Percentiles rank a stretch among this genome's conserved stretches.
These are phyloP conservation scores for Bombus confusus DNA, from an alignment of 1,140 invertebrate species.

Conservation along the genomic window DNA sequence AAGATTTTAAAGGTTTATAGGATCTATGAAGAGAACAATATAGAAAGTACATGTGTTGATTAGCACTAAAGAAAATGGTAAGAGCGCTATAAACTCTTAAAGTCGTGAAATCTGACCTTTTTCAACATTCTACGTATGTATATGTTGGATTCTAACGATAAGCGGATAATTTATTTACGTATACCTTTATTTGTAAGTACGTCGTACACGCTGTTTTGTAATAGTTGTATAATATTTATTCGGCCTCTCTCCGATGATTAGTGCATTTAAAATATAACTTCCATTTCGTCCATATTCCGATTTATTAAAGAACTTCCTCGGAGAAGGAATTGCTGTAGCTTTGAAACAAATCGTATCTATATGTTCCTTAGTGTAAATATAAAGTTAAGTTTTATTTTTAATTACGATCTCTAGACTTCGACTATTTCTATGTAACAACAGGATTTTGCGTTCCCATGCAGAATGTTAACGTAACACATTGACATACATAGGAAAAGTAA, in stretches of 20 bases:
- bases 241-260: slow-evolving; percentile 3
- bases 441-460: not conserved
- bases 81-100: not conserved
- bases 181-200: no score
- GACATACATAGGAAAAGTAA: not conserved
- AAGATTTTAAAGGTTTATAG: not conserved
- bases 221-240: not conserved
- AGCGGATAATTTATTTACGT: slow-evolving; percentile 11
- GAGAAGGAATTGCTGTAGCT: slow-evolving; percentile 3
- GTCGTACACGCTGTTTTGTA: not conserved
- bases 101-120: not conserved
- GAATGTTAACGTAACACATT: not conserved
- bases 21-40: no score
- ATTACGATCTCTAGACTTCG: not conserved
- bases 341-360: not conserved
- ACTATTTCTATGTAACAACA: not conserved
- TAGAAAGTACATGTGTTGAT: not conserved
- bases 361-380: slow-evolving; percentile 24
- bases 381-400: slow-evolving; percentile 2
- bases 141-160: not conserved
- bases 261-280: not conserved
- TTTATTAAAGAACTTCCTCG: slow-evolving; percentile 2
- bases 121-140: not conserved
- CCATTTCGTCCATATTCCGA: not conserved
- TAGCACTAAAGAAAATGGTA: not conserved